Evolutionary conservation across 2,888 invertebrate species (phyloP), one percentile per base, ranked within the genome.

Genomic region (Cryptocheilus praepositus): DNA sequence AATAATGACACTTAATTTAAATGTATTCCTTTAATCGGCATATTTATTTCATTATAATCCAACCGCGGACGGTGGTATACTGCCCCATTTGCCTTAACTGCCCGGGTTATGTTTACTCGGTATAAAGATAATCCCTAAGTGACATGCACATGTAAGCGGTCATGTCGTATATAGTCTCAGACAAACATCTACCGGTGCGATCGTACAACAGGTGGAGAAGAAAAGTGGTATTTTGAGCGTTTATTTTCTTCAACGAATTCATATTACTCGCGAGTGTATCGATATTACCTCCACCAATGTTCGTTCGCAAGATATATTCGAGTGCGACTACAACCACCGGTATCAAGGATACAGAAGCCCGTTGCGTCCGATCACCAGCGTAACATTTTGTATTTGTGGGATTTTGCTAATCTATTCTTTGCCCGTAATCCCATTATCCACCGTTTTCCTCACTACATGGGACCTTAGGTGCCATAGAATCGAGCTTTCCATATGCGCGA

Each of bases 361-460:
- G 61, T 70, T 67, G 65, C 64, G 65, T 61, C 57, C 77, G 80
- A 77, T 78, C 74, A 79, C 72, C 73, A 53, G 74, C 3, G 4
- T 69, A 62, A 75, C 78, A 74, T 79, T 83, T 83, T 81, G 82
- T 84, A 83, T 83, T 81, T 81, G 77, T 81, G 82, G 85, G 85
- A 86, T 86, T 85, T 85, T 82, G 72, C 77, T 85, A 86, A 85
- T 86, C 84, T 82, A 72, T 81, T 81, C 80, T 73, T 74, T 70
- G 73, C 75, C 72, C 64, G 74, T 84, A 83, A 86, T 86, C 84
- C 80, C 79, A 84, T 86, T 86, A 85, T 83, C 82, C 78, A 74
- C 52, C 81, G 63, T 81, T 82, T 83, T 83, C 83, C 76, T 79
- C 77, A 70, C 64, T 56, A 58, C 55, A 59, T 58, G 49, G 44